Evolutionary conservation across 2,888 invertebrate genomes (phyloP).

Genomic region (Alviniconcha strummeri): DNA sequence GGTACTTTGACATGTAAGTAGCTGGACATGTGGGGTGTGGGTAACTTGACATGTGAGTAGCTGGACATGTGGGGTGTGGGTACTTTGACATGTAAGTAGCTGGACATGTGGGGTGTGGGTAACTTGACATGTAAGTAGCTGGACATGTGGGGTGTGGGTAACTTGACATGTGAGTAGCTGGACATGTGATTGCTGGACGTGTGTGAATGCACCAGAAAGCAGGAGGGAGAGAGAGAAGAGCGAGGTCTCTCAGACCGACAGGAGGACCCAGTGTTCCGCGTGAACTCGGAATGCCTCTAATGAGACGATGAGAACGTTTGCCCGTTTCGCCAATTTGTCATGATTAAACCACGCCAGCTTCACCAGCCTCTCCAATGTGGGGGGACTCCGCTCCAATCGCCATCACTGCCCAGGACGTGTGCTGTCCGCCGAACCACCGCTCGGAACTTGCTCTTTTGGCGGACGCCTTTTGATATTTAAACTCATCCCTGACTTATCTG

Average conservation of each 20-base stretch:
- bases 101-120: too few species aligned
- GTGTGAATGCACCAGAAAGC: too few species aligned
- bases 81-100: too few species aligned
- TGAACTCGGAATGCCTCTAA: background rate
- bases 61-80: too few species aligned
- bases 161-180: too few species aligned
- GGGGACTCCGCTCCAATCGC: conserved; percentile 18
- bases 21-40: too few species aligned
- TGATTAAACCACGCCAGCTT: conserved; percentile 13
- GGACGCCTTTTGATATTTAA: background rate
- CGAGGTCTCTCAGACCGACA: background rate
- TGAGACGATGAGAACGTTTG: conserved; percentile 17
- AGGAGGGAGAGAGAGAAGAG: background rate
- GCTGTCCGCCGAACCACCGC: background rate
- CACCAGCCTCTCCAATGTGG: background rate
- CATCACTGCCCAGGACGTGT: background rate
- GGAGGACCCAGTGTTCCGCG: background rate
- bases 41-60: too few species aligned
- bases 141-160: too few species aligned
- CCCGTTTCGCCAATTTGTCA: conserved; percentile 29
- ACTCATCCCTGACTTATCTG: background rate
- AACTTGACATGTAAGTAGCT: too few species aligned
- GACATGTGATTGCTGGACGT: too few species aligned
- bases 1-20: too few species aligned
- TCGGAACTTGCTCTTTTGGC: background rate